These are phyloP conservation scores for Crematogaster levior DNA, from an alignment of 2,888 invertebrate genomes.

Conservation along the genomic window DNA sequence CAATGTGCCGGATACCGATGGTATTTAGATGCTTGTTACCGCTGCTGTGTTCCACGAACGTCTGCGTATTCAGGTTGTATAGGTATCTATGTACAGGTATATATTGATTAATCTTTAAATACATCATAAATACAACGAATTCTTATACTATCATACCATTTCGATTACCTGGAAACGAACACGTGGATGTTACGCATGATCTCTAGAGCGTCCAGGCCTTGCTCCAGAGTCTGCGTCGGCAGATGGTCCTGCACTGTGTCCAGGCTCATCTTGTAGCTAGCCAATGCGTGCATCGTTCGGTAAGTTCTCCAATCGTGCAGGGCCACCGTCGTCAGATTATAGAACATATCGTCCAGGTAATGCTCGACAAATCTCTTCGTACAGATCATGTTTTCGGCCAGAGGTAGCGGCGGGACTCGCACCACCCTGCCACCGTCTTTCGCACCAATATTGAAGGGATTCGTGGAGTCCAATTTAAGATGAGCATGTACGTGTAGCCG, in stretches of 20 bases:
- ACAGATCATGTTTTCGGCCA: conserved; percentile 76
- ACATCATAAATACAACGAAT: background rate
- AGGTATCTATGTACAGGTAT: conserved; percentile 83
- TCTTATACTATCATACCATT: background rate
- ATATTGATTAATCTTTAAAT: background rate
- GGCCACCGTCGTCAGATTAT: conserved; percentile 98
- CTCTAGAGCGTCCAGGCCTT: conserved; percentile 98
- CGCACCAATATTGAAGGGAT: conserved; percentile 89
- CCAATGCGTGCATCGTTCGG: conserved; percentile 98
- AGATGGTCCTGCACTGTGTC: conserved; percentile 96
- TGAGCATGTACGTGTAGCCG: conserved; percentile 97
- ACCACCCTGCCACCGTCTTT: conserved; percentile 88
- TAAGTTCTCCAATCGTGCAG: conserved; percentile 99
- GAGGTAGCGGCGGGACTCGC: conserved; percentile 73
- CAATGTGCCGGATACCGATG: conserved; percentile 97
- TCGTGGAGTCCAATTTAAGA: conserved; percentile 91
- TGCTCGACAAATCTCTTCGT: conserved; percentile 90
- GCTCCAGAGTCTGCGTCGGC: conserved; percentile 98
- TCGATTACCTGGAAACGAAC: conserved; percentile 94
- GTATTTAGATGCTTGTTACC: conserved; percentile 98
- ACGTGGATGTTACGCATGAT: conserved; percentile 98
- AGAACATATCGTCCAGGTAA: conserved; percentile 97
- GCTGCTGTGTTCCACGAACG: conserved; percentile 96
- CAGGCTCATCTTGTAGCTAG: conserved; percentile 93
- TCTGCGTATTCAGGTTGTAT: conserved; percentile 98